These are phyloP conservation scores for Muntiacus reevesi DNA, from an alignment of 2,113 vertebrate genomes.

Conservation along the genomic window DNA sequence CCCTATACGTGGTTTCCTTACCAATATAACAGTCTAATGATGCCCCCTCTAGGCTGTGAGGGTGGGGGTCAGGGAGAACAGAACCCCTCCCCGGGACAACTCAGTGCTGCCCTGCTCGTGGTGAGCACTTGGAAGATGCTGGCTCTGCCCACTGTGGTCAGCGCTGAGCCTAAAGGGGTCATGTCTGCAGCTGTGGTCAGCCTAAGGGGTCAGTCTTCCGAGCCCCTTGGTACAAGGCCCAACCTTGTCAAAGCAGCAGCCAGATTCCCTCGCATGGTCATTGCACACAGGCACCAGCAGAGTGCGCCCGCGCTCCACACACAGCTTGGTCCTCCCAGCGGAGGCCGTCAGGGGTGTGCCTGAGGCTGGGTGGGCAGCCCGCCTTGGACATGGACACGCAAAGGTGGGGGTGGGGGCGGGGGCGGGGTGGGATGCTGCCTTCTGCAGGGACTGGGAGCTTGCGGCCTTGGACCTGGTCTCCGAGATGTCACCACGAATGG, in stretches of 20 bases:
- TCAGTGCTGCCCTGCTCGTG: fast-evolving
- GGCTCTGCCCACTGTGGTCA: neutral
- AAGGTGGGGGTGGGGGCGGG: neutral
- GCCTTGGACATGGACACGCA: fast-evolving
- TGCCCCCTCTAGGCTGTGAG: fast-evolving
- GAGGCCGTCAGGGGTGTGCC: fast-evolving
- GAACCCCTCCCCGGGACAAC: fast-evolving
- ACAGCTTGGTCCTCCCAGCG: fast-evolving
- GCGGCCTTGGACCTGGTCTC: neutral
- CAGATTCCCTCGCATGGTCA: neutral
- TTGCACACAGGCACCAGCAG: constrained; percentile 34
- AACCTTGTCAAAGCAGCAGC: fast-evolving
- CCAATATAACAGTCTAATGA: fast-evolving
- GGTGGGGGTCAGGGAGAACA: neutral
- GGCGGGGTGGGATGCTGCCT: neutral
- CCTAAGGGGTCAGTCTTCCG: neutral
- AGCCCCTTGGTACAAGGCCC: fast-evolving
- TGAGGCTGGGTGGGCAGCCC: neutral
- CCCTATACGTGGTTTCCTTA: fast-evolving
- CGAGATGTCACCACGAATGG: neutral
- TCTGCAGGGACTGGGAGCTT: neutral
- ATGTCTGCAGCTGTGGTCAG: too few relatives aligned
- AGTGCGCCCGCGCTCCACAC: constrained; percentile 55
- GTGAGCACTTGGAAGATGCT: fast-evolving
- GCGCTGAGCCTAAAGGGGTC: fast-evolving